Conservation (phyloP, 2,113 vertebrate species). For the Macaca mulatta region DNA sequence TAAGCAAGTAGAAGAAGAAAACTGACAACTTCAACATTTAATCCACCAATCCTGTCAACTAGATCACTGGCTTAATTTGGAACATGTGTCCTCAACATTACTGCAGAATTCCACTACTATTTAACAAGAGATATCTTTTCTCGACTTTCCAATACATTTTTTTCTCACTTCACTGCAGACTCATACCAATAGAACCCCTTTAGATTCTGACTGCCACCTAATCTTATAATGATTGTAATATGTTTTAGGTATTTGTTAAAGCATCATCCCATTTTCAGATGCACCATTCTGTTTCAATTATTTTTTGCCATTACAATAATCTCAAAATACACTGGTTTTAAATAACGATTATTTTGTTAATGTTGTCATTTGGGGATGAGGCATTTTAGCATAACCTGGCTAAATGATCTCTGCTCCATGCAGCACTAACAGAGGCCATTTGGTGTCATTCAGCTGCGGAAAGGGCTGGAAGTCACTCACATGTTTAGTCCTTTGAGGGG, state of each 20-base stretch:
- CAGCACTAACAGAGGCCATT: neutral
- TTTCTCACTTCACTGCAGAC: neutral
- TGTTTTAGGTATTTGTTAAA: neutral
- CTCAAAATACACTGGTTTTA: neutral
- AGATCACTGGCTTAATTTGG: neutral
- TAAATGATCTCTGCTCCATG: neutral
- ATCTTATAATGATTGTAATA: neutral
- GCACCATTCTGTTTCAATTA: neutral
- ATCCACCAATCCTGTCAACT: neutral
- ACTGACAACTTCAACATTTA: neutral
- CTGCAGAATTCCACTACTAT: neutral
- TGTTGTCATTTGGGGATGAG: neutral
- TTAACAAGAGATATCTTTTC: neutral
- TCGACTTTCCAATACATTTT: too few relatives aligned
- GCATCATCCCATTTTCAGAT: neutral
- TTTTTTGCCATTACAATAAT: neutral
- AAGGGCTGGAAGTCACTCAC: neutral
- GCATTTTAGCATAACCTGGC: neutral
- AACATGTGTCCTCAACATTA: neutral
- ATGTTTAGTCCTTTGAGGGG: fast-evolving
- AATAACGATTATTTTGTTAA: neutral
- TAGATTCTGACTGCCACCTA: neutral
- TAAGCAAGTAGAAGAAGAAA: neutral
- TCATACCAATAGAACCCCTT: neutral
- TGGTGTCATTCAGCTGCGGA: neutral